Base-by-base conservation (phyloP, 2,888 invertebrate species). In the Cloeon dipterum region DNA sequence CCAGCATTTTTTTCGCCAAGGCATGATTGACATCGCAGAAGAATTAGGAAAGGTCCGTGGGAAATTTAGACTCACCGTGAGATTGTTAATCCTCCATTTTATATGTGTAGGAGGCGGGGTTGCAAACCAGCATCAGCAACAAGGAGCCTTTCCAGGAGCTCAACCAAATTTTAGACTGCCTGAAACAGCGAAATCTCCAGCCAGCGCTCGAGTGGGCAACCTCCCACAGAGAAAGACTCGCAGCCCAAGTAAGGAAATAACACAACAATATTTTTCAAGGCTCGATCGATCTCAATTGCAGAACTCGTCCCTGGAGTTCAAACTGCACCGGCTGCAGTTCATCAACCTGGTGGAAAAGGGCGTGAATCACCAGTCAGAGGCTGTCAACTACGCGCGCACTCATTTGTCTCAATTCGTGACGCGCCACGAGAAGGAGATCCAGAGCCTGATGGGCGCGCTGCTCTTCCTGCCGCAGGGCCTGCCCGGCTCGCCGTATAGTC, bases 1-100 rank as follows among this genome's bases (percentile, higher is more conserved):
- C 47, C 88, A 94, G 53, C 94, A 96, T 62, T 83, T 93, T 52
- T 82, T 86, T 51, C 70, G 93, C 44, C 88, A 91, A 61, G 94
- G 94, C 32, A 71, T 88, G 68, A 70, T 89, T 45, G 86, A 89
- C 38, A 86, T 93, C 23, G 91, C 89, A 3, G 85, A 89, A 50
- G 68, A 76, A 46, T 56, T 86, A 33, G 70, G 71, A 39, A 56
- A 63, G 51, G 74, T 73, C 50, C n/a, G n/a, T n/a, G n/a, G n/a
- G n/a, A n/a, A n/a, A n/a, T n/a, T n/a, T n/a, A 45, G 42, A 39
- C 32, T 4, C 4, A 3, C 7, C 13, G n/a, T 33, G 33, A 33
- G 33, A 33, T 20, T n/a, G n/a, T n/a, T n/a, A n/a, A 20, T 23
- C 38, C 40, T 25, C 36, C 3, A 14, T 33, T 18, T 16, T 25